Evolutionary conservation across 2,888 invertebrate genomes (phyloP), one percentile per base, ranked within the genome.

Genomic region (Netelia fuscicornis): DNA sequence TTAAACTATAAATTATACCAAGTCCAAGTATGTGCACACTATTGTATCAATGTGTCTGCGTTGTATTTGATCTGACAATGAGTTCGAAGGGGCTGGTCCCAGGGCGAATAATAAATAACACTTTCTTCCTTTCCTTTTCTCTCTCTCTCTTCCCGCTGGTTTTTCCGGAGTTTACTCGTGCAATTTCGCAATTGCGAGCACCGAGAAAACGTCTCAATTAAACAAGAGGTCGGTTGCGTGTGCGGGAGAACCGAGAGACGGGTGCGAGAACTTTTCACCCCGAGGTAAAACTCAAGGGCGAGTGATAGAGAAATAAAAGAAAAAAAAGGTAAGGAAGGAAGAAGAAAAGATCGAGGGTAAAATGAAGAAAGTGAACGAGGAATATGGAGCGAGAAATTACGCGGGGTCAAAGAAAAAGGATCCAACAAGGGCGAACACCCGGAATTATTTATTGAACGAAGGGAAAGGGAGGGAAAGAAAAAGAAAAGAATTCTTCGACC

Each of bases 251-350:
- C 10, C 13, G 48, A 65, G 30, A 60, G 9, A 10, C 8, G 20
- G 44, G 20, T 23, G 60, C 60, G 68, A 54, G 62, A 87, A 71
- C 82, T 77, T 75, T 13, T 58, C 52, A 58, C 72, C 64, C 48
- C 48, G 48, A 60, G 81, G 23, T 85, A 58, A 83, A 76, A 83
- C 70, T 85, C 67, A 70, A 85, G 72, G 74, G 81, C 75, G 64
- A 80, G 56, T 23, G 37, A 30, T 37, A 58, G 30, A 54, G 11
- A 23, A 42, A 42, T 17, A 20, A 30, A 77, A 65, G 23, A 17
- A n/a, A 2, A 37, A 42, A 13, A 42, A 20, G 48, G 60, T 64
- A 64, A 64, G 25, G 52, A 17, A 64, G 72, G 37, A 42, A 17
- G 70, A 42, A 48, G 30, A 17, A 56, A 72, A 17, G 60, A 60